Evolutionary conservation across 2,888 invertebrate genomes (phyloP).

Genomic region (Phalangium opilio): DNA sequence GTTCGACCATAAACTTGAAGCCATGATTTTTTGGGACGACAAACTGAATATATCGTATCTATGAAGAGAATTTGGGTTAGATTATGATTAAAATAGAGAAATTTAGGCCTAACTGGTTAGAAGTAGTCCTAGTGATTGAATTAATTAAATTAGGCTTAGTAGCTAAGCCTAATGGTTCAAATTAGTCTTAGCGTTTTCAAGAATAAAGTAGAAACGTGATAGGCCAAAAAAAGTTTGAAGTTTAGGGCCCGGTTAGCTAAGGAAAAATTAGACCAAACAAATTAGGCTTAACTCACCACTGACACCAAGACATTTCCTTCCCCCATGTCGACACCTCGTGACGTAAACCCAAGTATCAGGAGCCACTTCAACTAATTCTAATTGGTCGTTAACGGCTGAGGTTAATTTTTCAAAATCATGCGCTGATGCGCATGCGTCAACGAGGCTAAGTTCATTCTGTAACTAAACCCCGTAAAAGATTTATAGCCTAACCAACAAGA

Average conservation of each 20-base stretch:
- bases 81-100: neutral
- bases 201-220: no score
- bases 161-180: no score
- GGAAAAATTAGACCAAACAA: no score
- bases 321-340: conserved; percentile 11
- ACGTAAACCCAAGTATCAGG: conserved; percentile 17
- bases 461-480: no score
- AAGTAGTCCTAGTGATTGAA: no score
- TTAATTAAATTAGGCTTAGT: no score
- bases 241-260: no score
- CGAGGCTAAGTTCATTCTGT: conserved; percentile 8
- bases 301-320: conserved; percentile 14
- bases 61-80: no score
- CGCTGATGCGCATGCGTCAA: conserved; percentile 13
- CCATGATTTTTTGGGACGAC: conserved; percentile 18
- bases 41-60: conserved; percentile 13
- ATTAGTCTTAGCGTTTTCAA: no score
- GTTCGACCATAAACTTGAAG: conserved; percentile 17
- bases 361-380: conserved; percentile 13
- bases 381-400: conserved; percentile 13
- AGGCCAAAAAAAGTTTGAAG: no score
- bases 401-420: conserved; percentile 14
- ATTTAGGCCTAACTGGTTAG: neutral
- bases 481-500: no score
- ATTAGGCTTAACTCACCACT: conserved; percentile 5